These are phyloP conservation scores for Anthophora plumipes DNA, from an alignment of 2,888 invertebrate species.

Conservation along the genomic window DNA sequence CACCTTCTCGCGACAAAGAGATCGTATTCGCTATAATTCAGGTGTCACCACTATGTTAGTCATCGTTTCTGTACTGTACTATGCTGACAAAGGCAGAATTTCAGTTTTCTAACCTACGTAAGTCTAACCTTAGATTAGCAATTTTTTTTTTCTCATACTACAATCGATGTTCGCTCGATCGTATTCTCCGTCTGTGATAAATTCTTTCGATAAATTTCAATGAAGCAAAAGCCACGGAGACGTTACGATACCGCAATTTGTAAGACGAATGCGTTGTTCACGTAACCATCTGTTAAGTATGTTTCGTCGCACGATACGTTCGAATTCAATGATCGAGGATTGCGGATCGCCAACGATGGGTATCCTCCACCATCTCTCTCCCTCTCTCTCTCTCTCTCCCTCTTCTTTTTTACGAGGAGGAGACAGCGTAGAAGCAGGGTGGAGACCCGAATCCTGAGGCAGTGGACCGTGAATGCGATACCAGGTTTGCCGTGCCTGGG, in stretches of 20 bases:
- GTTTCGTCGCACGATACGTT: slow-evolving; percentile 62
- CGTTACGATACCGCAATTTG: slow-evolving; percentile 32
- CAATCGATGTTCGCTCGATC: background rate
- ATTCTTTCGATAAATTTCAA: slow-evolving; percentile 26
- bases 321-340: slow-evolving; percentile 62
- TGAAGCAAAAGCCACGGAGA: slow-evolving; percentile 11
- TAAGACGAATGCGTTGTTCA: slow-evolving; percentile 61
- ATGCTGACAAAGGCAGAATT: background rate
- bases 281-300: slow-evolving; percentile 66
- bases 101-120: background rate
- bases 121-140: background rate
- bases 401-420: slow-evolving; percentile 57
- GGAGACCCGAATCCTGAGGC: slow-evolving; percentile 75
- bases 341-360: slow-evolving; percentile 65
- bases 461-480: slow-evolving; percentile 83
- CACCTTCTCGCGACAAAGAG: background rate
- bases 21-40: background rate
- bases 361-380: slow-evolving; percentile 34
- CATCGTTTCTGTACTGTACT: too few species aligned
- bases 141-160: background rate
- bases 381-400: background rate
- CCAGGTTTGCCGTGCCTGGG: slow-evolving; percentile 77
- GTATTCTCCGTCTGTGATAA: background rate
- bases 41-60: too few species aligned
- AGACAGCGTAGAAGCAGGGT: slow-evolving; percentile 65